Conservation (phyloP, 2,113 vertebrate genomes). For the Muscicapa adusta region DNA sequence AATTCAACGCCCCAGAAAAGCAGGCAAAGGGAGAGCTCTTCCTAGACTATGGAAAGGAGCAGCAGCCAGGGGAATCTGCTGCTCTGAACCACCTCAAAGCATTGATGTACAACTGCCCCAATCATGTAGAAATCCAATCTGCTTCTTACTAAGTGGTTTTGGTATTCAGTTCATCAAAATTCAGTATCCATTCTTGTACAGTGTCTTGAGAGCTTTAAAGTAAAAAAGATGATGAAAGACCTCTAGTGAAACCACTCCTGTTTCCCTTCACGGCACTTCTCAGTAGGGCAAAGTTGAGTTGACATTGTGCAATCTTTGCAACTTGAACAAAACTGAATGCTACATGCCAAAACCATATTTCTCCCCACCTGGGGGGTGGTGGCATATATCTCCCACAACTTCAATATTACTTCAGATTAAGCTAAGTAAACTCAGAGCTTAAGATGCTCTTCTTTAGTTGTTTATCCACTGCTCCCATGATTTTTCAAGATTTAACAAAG, state of each 20-base stretch:
- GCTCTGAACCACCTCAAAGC: background rate
- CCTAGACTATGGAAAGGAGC: rapidly evolving
- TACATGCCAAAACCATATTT: background rate
- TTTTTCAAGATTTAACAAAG: background rate
- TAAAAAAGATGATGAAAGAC: background rate
- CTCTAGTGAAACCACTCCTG: background rate
- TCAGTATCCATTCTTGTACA: background rate
- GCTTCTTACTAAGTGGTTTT: background rate
- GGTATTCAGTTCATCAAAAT: background rate
- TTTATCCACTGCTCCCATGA: background rate
- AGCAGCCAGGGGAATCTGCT: background rate
- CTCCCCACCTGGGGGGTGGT: background rate
- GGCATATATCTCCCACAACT: background rate
- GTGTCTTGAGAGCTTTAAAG: background rate
- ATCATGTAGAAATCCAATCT: background rate
- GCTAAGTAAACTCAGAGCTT: background rate
- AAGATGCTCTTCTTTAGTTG: background rate
- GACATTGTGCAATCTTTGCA: background rate
- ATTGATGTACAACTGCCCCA: background rate
- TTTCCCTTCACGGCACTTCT: background rate
- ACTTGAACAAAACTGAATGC: background rate
- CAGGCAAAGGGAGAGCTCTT: background rate
- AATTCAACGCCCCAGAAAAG: background rate
- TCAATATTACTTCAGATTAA: background rate
- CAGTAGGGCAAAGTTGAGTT: background rate